A percentile compares a stretch with the other conserved stretches of the same genome.
phyloP scores from a whole-genome alignment of 2,888 invertebrate species.

The Ormyrus nitidulus region DNA sequence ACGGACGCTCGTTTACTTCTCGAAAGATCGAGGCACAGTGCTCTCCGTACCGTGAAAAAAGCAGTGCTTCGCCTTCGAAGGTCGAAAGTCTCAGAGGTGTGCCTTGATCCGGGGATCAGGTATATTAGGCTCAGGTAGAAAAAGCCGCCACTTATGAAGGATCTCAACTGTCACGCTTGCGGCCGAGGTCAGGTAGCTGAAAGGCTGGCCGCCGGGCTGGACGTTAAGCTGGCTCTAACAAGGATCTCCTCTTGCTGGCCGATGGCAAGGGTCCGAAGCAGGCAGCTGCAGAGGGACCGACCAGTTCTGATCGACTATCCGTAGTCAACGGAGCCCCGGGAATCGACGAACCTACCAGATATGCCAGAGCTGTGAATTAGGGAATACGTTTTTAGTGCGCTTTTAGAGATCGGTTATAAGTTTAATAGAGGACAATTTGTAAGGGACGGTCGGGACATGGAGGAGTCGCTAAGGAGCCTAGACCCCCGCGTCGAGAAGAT shows the following conservation, averaged over 20 bases:
- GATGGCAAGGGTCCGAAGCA: conserved; percentile 35
- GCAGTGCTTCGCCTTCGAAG: no score
- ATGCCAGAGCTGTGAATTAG: no score
- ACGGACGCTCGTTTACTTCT: not conserved
- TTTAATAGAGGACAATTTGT: no score
- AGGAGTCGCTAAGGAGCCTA: not conserved
- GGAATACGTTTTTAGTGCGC: no score
- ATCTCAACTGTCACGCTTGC: not conserved
- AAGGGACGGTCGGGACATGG: not conserved
- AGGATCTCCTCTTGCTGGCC: not conserved
- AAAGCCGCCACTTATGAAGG: conserved; percentile 50
- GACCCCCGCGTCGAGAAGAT: conserved; percentile 49
- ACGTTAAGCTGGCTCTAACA: conserved; percentile 16
- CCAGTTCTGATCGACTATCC: no score
- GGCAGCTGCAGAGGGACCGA: conserved; percentile 40
- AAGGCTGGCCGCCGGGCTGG: conserved; percentile 39
- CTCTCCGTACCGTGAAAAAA: no score
- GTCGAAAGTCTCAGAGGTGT: no score
- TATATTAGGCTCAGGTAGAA: not conserved
- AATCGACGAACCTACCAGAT: not conserved
- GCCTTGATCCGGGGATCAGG: no score
- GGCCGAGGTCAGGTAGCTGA: not conserved
- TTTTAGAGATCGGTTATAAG: no score
- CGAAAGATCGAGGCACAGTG: no score
- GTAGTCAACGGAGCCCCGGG: not conserved